Evolutionary conservation across 2,797 vertebrate genomes (phyloP), one percentile per base, ranked within the genome.

Genomic region (Carcharodon carcharias): DNA sequence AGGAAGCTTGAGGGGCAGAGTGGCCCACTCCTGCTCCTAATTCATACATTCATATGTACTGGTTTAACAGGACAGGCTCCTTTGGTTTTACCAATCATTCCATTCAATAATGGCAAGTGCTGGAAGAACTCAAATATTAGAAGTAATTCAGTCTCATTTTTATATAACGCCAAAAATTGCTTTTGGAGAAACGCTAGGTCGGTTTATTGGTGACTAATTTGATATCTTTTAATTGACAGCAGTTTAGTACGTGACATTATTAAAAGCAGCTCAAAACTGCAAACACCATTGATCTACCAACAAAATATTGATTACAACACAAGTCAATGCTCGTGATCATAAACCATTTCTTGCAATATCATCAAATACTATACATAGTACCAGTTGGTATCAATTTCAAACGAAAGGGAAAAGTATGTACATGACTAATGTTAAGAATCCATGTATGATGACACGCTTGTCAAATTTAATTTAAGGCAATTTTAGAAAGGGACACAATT

Each of bases 401-500:
- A 69, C 26, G 45, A 45, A 40, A 71, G 1, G 3, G 40, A 54
- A 54, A 71, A 71, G 16, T 71, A 45, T 95, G 50, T 77, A 73
- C 50, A 77, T 77, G 50, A 56, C 50, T 21, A 18, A 50, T 69
- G 50, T 35, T 56, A 35, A 26, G 26, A 95, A 95, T 18, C 45
- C 45, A 73, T 95, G 21, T 56, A 50, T 67, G 65, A 69, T 73
- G 23, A 67, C 11, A 18, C 8, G 61, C n/a, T 28, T 56, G 40
- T 54, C 50, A 71, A 45, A 71, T 54, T 71, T 73, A 56, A 56
- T 93, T 73, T 73, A 77, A 95, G 94, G 94, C 69, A 73, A 58
- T 58, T 95, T 95, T 35, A 93, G 58, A 93, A 95, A 95, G 12
- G 23, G 93, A 95, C 77, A 95, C 45, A 95, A 35, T 56, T 14